Base-by-base conservation (phyloP, 2,113 vertebrate species). In the Bostrychus sinensis region DNA sequence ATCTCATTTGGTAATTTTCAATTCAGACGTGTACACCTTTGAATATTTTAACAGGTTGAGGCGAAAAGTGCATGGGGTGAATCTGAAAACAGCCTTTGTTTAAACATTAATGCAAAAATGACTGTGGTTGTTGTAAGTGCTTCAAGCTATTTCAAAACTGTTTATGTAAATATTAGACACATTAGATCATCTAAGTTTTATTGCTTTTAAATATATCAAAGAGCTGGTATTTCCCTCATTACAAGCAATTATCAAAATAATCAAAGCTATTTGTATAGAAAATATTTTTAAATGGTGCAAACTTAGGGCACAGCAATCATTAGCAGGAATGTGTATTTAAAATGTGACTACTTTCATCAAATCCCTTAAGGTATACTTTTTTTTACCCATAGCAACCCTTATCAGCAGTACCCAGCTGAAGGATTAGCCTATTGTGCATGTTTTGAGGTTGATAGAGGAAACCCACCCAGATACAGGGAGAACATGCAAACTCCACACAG, bases 1-100 rank as follows among this genome's bases (percentile, higher is more conserved):
- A 80, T 82, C 60, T 77, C n/a, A 23, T 77, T 66, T 77, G 10
- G 62, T 25, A 30, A 45, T 70, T 74, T 70, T 65, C 25, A 37
- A 51, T 69, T 30, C 23, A 70, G 65, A 38, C 38, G 37, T 17
- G 56, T 59, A 56, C 64, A 11, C 37, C 17, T 37, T 32, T 67
- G 19, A 65, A 77, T 45, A 36, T 72, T 48, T 56, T 17, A 30
- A 42, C 66, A 20, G 56, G 30, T 45, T 22, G 61, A 23, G 3
- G 9, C 25, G 30, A 37, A 16, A 58, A 55, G 50, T 61, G 17
- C 46, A 62, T 50, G 61, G 23, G 14, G 51, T 46, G 8, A 64
- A 65, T 63, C 37, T 43, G 12, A 59, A 46, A 45, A 28, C 38
- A 56, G 16, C 12, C 37, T 16, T 62, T 70, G 32, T 13, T 66